Evolutionary conservation across 2,113 vertebrate genomes (phyloP).

Genomic region (Sturnira hondurensis): DNA sequence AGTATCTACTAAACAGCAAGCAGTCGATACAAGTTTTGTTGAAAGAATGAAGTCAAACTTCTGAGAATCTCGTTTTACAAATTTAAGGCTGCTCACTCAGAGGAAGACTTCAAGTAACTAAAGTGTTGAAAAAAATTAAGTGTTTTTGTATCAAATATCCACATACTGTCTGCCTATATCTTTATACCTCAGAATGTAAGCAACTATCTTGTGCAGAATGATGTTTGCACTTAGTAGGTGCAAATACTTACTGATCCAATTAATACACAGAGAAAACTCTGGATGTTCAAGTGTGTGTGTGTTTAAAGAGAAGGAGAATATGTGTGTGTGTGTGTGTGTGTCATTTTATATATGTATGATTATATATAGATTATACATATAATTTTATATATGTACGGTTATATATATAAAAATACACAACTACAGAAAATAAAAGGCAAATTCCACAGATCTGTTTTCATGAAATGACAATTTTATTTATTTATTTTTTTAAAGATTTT

Average conservation of each 20-base stretch:
- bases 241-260: not conserved
- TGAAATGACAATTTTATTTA: conserved; percentile 14
- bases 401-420: not conserved
- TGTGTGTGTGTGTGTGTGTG: too few species aligned
- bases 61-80: conserved; percentile 1
- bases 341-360: too few species aligned
- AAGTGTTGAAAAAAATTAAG: not conserved
- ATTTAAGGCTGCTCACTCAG: not conserved
- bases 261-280: not conserved
- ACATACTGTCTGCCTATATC: not conserved
- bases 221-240: not conserved
- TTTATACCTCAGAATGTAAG: not conserved
- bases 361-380: not conserved
- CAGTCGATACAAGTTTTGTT: not conserved
- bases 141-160: not conserved
- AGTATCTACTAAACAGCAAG: not conserved
- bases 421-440: not conserved
- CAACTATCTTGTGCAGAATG: not conserved
- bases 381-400: too few species aligned
- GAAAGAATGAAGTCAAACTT: conserved; percentile 23
- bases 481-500: not conserved
- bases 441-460: not conserved
- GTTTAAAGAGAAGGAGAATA: not conserved
- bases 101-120: not conserved
- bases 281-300: not conserved